These are phyloP conservation scores for Allenopithecus nigroviridis DNA, from an alignment of 2,797 vertebrate genomes.

Conservation along the genomic window DNA sequence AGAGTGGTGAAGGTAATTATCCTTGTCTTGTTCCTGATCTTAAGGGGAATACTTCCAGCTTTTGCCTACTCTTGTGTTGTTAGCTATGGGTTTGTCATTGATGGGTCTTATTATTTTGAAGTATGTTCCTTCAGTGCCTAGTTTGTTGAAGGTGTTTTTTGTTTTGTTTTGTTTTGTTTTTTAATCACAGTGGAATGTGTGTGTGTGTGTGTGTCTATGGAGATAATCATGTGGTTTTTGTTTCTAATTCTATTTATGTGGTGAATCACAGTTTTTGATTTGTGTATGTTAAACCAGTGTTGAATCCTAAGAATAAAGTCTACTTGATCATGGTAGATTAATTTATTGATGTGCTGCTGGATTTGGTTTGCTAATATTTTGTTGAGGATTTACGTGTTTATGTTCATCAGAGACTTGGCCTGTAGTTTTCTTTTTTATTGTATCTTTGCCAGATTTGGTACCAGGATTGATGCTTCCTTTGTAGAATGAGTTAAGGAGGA, in stretches of 20 bases:
- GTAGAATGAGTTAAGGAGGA: background rate
- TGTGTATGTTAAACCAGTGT: background rate
- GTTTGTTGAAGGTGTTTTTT: background rate
- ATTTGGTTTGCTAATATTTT: background rate
- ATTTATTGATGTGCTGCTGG: background rate
- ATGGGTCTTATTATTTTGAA: background rate
- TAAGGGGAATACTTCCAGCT: background rate
- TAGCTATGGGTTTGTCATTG: background rate
- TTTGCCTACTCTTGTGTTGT: background rate
- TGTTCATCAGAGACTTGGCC: background rate
- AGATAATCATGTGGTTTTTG: background rate
- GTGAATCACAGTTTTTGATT: background rate
- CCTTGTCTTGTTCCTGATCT: background rate
- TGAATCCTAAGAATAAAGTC: background rate
- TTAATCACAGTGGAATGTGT: too few relatives aligned
- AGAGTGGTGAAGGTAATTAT: background rate
- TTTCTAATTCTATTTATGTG: background rate
- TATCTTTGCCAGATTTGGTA: background rate
- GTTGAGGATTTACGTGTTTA: background rate
- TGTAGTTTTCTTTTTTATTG: background rate
- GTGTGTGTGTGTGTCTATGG: too few relatives aligned
- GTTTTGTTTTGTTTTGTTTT: too few relatives aligned
- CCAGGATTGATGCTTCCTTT: background rate
- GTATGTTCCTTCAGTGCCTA: background rate
- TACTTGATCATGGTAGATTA: background rate